Percentiles rank a stretch among this genome's conserved stretches.
phyloP scores from a whole-genome alignment of 2,797 vertebrate genomes.

The Gallinago stenura region DNA sequence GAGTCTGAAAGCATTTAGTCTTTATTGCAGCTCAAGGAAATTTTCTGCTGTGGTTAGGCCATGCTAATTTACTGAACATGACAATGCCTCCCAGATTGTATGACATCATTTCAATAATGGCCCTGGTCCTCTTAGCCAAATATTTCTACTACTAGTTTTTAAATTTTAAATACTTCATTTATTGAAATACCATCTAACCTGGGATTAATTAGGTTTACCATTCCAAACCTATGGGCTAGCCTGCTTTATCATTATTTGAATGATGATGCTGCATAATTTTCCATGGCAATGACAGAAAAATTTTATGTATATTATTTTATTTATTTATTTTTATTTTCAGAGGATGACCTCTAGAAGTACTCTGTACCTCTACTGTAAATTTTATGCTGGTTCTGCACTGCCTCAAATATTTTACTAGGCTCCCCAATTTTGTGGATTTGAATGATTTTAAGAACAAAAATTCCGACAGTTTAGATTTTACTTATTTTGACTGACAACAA shows the following conservation, averaged over 20 bases:
- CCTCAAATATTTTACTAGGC: background rate
- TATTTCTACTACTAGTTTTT: constrained; percentile 73
- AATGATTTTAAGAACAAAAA: background rate
- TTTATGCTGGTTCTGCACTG: background rate
- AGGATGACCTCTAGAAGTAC: background rate
- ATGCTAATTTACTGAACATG: constrained; percentile 85
- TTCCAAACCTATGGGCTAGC: constrained; percentile 62
- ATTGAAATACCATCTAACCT: constrained; percentile 48
- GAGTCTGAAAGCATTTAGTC: constrained; percentile 87
- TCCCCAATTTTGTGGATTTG: background rate
- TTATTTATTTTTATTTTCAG: constrained; percentile 39
- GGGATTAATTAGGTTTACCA: constrained; percentile 69
- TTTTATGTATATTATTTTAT: constrained; percentile 57
- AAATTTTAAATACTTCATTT: constrained; percentile 71
- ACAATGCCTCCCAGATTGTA: constrained; percentile 81
- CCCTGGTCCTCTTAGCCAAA: constrained; percentile 46
- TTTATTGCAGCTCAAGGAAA: constrained; percentile 87
- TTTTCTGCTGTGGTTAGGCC: constrained; percentile 83
- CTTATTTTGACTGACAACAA: constrained; percentile 18
- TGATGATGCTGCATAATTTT: constrained; percentile 63
- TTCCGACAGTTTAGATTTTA: background rate
- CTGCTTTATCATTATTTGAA: constrained; percentile 70
- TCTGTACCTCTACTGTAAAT: background rate
- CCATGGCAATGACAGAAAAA: constrained; percentile 37
- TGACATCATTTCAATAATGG: constrained; percentile 80